These are phyloP conservation scores for Chlorops oryzae DNA, from an alignment of 1,140 invertebrate genomes.

Conservation along the genomic window DNA sequence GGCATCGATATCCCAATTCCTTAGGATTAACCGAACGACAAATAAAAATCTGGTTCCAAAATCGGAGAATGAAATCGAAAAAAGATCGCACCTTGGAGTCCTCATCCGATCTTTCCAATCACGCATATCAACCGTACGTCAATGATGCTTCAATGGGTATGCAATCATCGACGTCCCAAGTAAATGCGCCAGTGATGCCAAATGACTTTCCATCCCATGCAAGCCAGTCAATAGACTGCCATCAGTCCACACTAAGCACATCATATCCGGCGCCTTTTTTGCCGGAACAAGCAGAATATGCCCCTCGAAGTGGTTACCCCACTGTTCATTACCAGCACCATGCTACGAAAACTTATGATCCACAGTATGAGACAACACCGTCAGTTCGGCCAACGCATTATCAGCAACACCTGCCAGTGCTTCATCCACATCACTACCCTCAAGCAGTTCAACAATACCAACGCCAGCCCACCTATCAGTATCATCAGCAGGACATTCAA, in stretches of 20 bases:
- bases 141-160: slow-evolving; percentile 15
- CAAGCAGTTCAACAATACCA: slow-evolving; percentile 28
- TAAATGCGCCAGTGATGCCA: too few species aligned
- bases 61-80: slow-evolving; percentile 76
- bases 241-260: too few species aligned
- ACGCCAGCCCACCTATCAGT: slow-evolving; percentile 27
- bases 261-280: too few species aligned
- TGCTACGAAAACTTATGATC: slow-evolving; percentile 17
- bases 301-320: too few species aligned
- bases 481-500: slow-evolving; percentile 4
- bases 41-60: slow-evolving; percentile 94
- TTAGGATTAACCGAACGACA: slow-evolving; percentile 78
- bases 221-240: too few species aligned
- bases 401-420: slow-evolving; percentile 8
- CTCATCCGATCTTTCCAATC: slow-evolving; percentile 19
- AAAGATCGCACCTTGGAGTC: slow-evolving; percentile 53
- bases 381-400: slow-evolving; percentile 25
- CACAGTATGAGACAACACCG: slow-evolving; percentile 24
- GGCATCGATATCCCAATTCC: slow-evolving; percentile 76
- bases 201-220: too few species aligned
- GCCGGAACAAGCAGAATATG: too few species aligned
- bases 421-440: slow-evolving; percentile 22
- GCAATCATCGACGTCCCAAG: too few species aligned
- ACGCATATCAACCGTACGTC: slow-evolving; percentile 13
- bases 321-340: slow-evolving; percentile 15